Evolutionary conservation across 2,888 invertebrate genomes (phyloP).

Genomic region (Malacosoma neustria): DNA sequence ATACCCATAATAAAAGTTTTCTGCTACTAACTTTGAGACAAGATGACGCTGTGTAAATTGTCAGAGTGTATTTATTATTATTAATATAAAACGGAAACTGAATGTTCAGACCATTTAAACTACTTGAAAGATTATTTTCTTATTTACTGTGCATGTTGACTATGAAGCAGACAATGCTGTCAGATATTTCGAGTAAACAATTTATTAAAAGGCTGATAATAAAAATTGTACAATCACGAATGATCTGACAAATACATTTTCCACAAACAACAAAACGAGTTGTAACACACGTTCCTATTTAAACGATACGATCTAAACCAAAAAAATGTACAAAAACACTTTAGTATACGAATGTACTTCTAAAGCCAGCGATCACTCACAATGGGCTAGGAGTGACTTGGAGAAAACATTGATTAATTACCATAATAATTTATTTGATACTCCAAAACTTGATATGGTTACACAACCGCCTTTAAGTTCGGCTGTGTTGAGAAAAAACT

Average conservation of each 20-base stretch:
- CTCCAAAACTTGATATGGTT: constrained; percentile 68
- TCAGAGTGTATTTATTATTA: too few species aligned
- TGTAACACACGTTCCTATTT: constrained; percentile 23
- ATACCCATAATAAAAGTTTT: too few species aligned
- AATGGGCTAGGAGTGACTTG: constrained; percentile 67
- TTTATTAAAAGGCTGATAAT: too few species aligned
- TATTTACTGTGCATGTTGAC: too few species aligned
- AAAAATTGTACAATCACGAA: background rate
- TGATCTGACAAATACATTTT: background rate
- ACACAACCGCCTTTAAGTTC: constrained; percentile 32
- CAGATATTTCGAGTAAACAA: too few species aligned
- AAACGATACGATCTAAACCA: constrained; percentile 31
- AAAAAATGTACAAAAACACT: constrained; percentile 52
- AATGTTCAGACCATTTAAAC: too few species aligned
- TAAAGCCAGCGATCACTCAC: constrained; percentile 67
- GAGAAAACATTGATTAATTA: constrained; percentile 75
- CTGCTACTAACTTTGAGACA: too few species aligned
- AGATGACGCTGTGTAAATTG: too few species aligned
- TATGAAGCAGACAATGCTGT: too few species aligned
- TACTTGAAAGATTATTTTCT: too few species aligned
- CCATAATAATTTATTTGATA: constrained; percentile 76
- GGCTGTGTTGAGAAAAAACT: background rate
- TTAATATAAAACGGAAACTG: too few species aligned
- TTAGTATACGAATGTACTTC: constrained; percentile 52
- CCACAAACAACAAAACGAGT: background rate